These are phyloP conservation scores for Ursus arctos DNA, from an alignment of 2,113 vertebrate genomes.

Conservation along the genomic window DNA sequence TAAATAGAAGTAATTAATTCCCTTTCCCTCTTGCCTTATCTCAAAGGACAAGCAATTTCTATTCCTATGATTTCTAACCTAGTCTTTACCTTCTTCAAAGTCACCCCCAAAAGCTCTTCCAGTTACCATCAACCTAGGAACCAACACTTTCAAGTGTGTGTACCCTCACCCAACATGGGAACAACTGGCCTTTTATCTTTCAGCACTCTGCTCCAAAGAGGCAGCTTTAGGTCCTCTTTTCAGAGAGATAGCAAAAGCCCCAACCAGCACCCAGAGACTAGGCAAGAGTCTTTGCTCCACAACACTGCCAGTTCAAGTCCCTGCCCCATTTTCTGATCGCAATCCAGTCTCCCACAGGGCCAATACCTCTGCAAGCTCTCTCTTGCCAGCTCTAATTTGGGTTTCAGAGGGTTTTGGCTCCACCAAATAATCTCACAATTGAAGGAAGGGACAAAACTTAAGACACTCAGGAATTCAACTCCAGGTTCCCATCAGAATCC, in stretches of 20 bases:
- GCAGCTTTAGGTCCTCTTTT: not conserved
- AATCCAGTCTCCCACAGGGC: not conserved
- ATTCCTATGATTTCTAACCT: not conserved
- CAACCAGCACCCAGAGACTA: too few relatives aligned
- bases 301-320: too few relatives aligned
- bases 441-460: not conserved
- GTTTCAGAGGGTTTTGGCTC: not conserved
- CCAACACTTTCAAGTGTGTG: not conserved
- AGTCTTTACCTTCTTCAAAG: not conserved
- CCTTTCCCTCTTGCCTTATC: not conserved
- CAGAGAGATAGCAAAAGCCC: not conserved
- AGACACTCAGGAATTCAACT: not conserved
- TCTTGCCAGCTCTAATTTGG: not conserved
- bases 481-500: not conserved
- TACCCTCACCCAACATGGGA: not conserved
- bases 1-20: not conserved
- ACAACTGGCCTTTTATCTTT: not conserved
- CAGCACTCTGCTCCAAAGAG: not conserved
- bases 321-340: not conserved
- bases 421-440: not conserved
- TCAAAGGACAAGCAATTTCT: not conserved
- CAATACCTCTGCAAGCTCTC: not conserved
- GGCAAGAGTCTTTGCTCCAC: not conserved
- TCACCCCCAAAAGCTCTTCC: conserved; percentile 46
- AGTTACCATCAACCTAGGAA: conserved; percentile 79